Percentiles rank a stretch among this genome's conserved stretches.
Evolutionary conservation across 92 coral and sea anemone species (phyloP).

Genomic region (Parazoanthus darwini): DNA sequence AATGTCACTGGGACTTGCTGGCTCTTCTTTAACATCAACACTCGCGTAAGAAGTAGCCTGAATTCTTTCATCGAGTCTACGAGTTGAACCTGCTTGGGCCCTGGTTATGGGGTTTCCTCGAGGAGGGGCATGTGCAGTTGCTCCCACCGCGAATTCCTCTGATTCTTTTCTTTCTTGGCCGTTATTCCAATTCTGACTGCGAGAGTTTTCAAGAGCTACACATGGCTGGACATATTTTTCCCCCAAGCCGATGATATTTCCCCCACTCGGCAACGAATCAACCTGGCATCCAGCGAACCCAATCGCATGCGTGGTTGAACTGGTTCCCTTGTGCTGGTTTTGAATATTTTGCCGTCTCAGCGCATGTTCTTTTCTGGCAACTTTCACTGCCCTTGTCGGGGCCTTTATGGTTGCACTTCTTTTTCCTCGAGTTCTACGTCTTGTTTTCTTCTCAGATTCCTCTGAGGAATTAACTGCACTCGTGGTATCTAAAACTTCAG

Average conservation of each 20-base stretch:
- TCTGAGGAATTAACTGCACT: not conserved
- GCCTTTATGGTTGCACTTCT: not conserved
- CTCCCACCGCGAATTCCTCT: not conserved
- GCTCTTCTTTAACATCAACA: not conserved
- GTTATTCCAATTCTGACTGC: not conserved
- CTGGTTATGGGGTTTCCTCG: not conserved
- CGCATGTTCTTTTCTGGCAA: slow-evolving; percentile 18
- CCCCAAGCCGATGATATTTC: not conserved
- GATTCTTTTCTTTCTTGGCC: not conserved
- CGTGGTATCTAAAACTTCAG: not conserved
- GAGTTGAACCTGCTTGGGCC: not conserved
- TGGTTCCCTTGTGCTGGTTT: not conserved
- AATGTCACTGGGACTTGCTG: not conserved
- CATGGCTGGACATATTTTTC: not conserved
- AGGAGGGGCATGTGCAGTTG: too few species aligned
- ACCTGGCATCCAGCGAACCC: not conserved
- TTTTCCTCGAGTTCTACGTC: slow-evolving; percentile 7
- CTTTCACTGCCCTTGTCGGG: not conserved
- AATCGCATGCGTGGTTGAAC: slow-evolving; percentile 30
- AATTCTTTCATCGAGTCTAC: not conserved
- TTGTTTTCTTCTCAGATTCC: slow-evolving; percentile 10
- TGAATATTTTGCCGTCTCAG: not conserved
- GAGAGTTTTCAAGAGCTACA: not conserved
- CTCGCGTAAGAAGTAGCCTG: not conserved
- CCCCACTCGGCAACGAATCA: slow-evolving; percentile 25